Evolutionary conservation across 2,888 invertebrate species (phyloP), one percentile per base, ranked within the genome.

Genomic region (Macrophya alboannulata): DNA sequence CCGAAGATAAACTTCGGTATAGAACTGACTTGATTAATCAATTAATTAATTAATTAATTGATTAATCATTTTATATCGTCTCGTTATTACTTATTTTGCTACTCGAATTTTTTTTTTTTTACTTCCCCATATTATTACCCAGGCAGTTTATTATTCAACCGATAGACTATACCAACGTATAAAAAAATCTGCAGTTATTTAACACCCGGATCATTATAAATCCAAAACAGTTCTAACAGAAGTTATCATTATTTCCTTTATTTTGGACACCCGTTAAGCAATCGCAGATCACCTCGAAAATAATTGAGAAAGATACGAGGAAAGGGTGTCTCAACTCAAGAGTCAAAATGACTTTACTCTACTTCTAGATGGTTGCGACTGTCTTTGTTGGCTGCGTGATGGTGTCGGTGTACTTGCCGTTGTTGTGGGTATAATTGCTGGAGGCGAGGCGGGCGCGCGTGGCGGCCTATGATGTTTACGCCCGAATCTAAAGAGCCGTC

Each of bases 401-500:
- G 21, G 86, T 84, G 40, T 87, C 12, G 59, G 90, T 48, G 91
- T 89, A 3, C 92, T 91, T 48, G 91, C 90, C 68, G 91, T 89
- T 4, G 90, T 90, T 5, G 91, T 71, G 8, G 82, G 43, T 43
- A 82, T 82, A 15, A 82, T 82, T 4, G 83, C 68, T 62, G 83
- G 90, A 2, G 90, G 89, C 62, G 91, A 90, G 5, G 89, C 86
- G 9, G 90, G 84, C 10, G 91, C 87, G 72, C 91, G 92, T 59
- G 92, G 89, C 85, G 90, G 90, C 86, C 92, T 91, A 65, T 90
- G 89, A 76, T 93, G 92, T 85, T 93, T 93, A 86, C 93, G 91
- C 81, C 93, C 92, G 85, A 93, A 93, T 84, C 92, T 92, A 89
- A 93, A 94, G 92, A 94, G 92, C 91, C 95, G 96, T 96, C 96